Conservation (phyloP, 2,888 invertebrate genomes). For the Chironomus tentans region DNA sequence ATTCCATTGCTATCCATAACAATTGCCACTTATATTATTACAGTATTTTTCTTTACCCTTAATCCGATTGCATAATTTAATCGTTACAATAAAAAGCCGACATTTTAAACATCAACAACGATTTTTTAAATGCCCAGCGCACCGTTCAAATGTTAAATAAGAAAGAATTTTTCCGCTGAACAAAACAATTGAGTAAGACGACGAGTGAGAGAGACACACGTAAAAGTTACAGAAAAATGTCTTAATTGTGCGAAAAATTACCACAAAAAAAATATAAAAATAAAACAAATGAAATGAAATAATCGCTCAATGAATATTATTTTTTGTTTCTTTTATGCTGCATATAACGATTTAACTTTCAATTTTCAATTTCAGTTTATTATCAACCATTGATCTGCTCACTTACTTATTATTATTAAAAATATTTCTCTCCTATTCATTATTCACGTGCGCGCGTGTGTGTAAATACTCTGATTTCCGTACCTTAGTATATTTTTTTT, state of each 20-base stretch:
- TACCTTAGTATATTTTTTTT: background rate
- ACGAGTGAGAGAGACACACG: background rate
- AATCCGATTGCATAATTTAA: background rate
- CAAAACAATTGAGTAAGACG: background rate
- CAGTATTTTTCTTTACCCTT: background rate
- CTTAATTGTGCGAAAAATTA: conserved; percentile 15
- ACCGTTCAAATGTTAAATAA: background rate
- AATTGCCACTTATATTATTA: background rate
- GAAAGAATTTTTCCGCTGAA: background rate
- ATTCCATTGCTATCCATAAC: no score
- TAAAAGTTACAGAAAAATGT: background rate
- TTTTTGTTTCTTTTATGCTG: background rate
- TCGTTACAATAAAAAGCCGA: background rate
- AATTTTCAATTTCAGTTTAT: conserved; percentile 19
- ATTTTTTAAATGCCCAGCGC: background rate
- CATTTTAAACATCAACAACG: background rate
- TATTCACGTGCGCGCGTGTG: no score
- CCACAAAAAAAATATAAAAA: background rate
- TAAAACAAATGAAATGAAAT: conserved; percentile 10
- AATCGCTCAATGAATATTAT: background rate
- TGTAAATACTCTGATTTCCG: no score
- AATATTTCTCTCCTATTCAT: no score
- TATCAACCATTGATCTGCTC: background rate
- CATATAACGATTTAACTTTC: conserved; percentile 12
- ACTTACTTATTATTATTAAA: background rate